Base-by-base conservation (phyloP, 1,140 invertebrate species). In the Drosophila arizonae region DNA sequence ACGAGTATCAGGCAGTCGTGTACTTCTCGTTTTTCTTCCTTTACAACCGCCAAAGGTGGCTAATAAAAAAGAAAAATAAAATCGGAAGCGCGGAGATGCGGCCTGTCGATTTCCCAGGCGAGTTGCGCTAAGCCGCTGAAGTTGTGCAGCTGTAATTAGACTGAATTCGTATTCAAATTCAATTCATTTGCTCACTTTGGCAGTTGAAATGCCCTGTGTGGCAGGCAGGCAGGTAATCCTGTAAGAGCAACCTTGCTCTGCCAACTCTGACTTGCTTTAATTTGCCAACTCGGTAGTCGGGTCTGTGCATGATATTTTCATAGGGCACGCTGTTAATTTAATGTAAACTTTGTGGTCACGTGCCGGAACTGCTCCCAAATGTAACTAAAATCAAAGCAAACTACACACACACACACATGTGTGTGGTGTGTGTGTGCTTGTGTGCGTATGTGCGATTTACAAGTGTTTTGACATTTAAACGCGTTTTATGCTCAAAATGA, bases 391-490 rank as follows among this genome's bases (percentile, higher is more conserved):
- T 86, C 82, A 86, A 79, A 82, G 76, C 63, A 87, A 76, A 87
- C 81, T 72, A 17, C 17, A 17, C 17, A 17, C 17, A 69, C 61
- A 86, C 43, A 67, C 52, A 66, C 68, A 72, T 33, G 30, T 33
- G 30, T 33, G 30, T 33, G 30, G n/a, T n/a, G n/a, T 33, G 30
- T 77, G 74, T 64, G 52, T 55, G 43, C 45, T 36, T 39, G 17
- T 24, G 43, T 8, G 36, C 3, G 36, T 4, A 10, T 39, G 11
- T 39, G 36, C 11, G 72, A 65, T 68, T 68, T 66, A 71, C 82
- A 87, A 82, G 84, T 87, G 84, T 88, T 87, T 87, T 87, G 84
- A 88, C 84, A 87, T 88, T 80, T 88, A 64, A 77, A 68, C 76
- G 73, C 76, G 66, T 79, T 86, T 76, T 82, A 46, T 54, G 39